These are phyloP conservation scores for Megalops cyprinoides DNA, from an alignment of 2,797 vertebrate genomes.

Conservation along the genomic window DNA sequence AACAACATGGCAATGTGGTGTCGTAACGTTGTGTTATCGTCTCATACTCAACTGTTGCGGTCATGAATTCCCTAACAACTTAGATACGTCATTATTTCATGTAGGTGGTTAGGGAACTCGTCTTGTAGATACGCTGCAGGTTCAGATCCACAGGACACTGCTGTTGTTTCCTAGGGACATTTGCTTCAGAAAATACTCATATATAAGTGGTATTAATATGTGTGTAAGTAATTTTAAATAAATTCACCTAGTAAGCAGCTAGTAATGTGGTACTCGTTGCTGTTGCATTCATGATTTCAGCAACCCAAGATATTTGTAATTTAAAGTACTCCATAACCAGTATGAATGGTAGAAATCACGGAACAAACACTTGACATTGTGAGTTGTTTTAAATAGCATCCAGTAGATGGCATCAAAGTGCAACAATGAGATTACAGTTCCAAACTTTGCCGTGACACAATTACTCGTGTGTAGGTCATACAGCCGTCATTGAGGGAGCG, in stretches of 20 bases:
- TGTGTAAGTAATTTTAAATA: background rate
- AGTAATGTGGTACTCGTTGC: background rate
- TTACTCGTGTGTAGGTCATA: background rate
- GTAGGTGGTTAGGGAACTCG: no score
- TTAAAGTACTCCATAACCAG: no score
- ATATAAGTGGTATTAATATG: background rate
- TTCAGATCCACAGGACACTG: background rate
- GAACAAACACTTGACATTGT: background rate
- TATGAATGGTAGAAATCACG: background rate
- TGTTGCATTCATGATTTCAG: background rate
- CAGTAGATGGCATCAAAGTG: constrained; percentile 15
- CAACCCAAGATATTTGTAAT: background rate
- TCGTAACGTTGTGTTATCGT: no score
- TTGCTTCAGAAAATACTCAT: background rate
- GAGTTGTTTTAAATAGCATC: background rate
- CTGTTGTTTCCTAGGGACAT: background rate
- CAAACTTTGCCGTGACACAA: background rate
- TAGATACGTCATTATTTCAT: no score
- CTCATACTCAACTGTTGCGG: no score
- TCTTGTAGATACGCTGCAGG: no score
- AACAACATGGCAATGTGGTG: no score
- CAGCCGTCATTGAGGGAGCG: background rate
- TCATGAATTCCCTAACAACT: no score
- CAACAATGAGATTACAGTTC: background rate
- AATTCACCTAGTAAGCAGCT: background rate